These are phyloP conservation scores for Synchiropus splendidus DNA, from an alignment of 2,113 vertebrate species.

Conservation along the genomic window DNA sequence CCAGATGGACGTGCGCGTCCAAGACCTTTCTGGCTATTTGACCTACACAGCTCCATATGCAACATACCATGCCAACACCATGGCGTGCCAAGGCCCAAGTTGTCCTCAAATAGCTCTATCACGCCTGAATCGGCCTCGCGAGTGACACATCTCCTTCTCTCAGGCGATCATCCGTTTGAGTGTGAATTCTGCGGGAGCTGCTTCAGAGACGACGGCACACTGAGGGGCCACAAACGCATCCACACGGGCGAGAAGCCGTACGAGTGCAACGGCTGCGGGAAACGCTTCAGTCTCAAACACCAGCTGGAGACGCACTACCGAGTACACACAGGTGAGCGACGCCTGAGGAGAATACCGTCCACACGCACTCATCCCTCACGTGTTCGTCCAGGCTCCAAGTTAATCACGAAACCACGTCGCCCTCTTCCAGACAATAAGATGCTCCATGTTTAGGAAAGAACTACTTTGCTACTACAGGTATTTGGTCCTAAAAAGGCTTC, in stretches of 20 bases:
- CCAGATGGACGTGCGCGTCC: constrained; percentile 27
- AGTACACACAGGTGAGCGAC: constrained; percentile 84
- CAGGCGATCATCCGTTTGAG: constrained; percentile 95
- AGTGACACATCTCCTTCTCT: constrained; percentile 29
- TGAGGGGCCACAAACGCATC: constrained; percentile 95
- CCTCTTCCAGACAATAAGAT: no score
- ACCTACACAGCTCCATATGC: constrained; percentile 26
- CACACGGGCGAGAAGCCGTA: constrained; percentile 92
- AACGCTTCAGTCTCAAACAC: constrained; percentile 98
- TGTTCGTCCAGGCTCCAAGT: no score
- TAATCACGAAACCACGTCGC: no score
- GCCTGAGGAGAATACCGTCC: not conserved
- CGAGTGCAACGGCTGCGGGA: constrained; percentile 92
- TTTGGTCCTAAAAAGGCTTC: no score
- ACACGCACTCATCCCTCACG: not conserved
- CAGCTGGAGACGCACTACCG: constrained; percentile 98
- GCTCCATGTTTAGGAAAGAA: no score
- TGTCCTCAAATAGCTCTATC: constrained; percentile 6
- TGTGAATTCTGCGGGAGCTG: constrained; percentile 98
- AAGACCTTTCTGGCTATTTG: constrained; percentile 23
- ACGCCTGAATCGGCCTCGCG: constrained; percentile 5
- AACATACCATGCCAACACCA: constrained; percentile 1
- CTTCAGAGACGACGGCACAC: constrained; percentile 93
- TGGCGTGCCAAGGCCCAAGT: constrained; percentile 7
- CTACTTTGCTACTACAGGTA: no score